Evolutionary conservation across 2,797 vertebrate species (phyloP).

Genomic region (Alca torda): DNA sequence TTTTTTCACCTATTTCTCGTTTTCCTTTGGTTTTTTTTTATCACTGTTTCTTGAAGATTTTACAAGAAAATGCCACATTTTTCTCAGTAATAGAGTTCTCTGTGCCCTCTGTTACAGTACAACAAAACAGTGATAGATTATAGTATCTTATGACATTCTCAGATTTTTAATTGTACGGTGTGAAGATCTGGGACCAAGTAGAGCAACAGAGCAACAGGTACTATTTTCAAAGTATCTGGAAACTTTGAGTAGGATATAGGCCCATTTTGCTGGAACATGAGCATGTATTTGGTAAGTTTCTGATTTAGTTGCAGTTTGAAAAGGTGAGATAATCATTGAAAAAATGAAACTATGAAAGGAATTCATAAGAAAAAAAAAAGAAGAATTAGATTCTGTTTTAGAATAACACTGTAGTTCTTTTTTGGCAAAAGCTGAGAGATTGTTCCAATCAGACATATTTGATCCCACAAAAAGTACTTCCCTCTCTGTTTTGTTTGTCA

Average conservation of each 20-base stretch:
- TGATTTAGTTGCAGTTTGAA: neutral
- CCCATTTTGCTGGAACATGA: neutral
- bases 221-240: neutral
- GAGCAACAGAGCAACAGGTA: neutral
- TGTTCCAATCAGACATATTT: neutral
- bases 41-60: neutral
- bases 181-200: neutral
- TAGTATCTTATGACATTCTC: neutral
- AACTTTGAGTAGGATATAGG: neutral
- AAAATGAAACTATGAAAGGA: neutral
- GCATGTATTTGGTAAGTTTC: neutral
- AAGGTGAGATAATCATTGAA: neutral
- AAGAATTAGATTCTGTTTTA: neutral
- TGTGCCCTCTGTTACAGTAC: neutral
- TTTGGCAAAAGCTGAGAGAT: neutral
- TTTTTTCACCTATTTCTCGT: neutral
- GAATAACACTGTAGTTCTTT: neutral
- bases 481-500: neutral
- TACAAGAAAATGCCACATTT: neutral
- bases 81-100: neutral
- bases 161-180: neutral
- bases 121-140: neutral
- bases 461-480: neutral
- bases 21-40: neutral
- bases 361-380: neutral